phyloP scores from a whole-genome alignment of 2,797 vertebrate species.

The Schizothorax lantsangensis region DNA sequence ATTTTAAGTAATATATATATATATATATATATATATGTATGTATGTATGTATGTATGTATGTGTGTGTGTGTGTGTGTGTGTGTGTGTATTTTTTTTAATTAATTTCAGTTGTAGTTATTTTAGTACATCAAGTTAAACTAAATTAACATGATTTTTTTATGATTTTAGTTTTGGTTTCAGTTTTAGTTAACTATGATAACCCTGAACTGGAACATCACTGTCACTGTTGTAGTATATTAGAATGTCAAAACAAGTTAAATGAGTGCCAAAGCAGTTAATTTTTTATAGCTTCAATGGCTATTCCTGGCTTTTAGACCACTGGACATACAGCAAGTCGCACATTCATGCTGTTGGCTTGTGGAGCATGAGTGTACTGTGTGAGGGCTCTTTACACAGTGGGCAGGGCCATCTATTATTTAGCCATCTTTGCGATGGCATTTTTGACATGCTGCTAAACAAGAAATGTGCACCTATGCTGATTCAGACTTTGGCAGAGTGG shows the following conservation, averaged over 20 bases:
- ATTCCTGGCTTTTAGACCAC: not conserved
- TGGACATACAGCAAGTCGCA: not conserved
- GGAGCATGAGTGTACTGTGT: not conserved
- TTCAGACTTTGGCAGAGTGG: slow-evolving; percentile 27
- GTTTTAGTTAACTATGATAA: too few species aligned
- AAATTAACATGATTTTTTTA: too few species aligned
- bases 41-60: too few species aligned
- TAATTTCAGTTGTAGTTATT: too few species aligned
- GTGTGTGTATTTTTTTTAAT: too few species aligned
- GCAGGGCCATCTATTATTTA: slow-evolving; percentile 58
- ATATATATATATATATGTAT: too few species aligned
- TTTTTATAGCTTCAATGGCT: not conserved
- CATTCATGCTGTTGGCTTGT: not conserved
- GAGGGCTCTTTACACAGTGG: slow-evolving; percentile 17
- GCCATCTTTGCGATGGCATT: slow-evolving; percentile 29
- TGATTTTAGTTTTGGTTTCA: too few species aligned
- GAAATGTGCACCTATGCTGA: slow-evolving; percentile 34
- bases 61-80: too few species aligned
- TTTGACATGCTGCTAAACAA: slow-evolving; percentile 46
- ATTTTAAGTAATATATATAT: too few species aligned
- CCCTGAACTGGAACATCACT: not conserved
- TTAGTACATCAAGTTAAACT: too few species aligned
- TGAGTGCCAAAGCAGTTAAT: not conserved
- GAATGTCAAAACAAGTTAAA: not conserved
- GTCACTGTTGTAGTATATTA: not conserved